Percentiles rank a stretch among this genome's conserved stretches.
Conservation (phyloP, 2,888 invertebrate species). For the Nemotelus nigrinus region DNA sequence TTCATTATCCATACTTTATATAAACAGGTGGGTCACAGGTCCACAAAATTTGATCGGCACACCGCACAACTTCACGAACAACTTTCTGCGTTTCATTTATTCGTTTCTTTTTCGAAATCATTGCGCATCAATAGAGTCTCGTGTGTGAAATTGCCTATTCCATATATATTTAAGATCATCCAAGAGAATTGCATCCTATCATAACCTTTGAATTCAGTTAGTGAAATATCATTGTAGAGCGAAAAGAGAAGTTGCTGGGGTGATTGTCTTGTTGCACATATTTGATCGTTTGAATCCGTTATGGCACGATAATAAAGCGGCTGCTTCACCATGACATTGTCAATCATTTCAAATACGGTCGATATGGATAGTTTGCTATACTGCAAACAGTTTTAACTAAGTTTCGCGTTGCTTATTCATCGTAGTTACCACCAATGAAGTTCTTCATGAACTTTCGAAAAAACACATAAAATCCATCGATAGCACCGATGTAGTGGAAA, state of each 20-base stretch:
- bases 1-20: no score
- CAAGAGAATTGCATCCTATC: constrained; percentile 91
- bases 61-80: constrained; percentile 73
- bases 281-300: constrained; percentile 73
- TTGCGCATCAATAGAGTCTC: constrained; percentile 76
- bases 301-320: constrained; percentile 73
- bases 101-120: constrained; percentile 74
- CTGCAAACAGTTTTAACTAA: constrained; percentile 73
- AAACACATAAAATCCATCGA: constrained; percentile 74
- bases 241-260: constrained; percentile 85
- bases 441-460: constrained; percentile 69
- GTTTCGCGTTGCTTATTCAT: constrained; percentile 70
- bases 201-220: constrained; percentile 87
- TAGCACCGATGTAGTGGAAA: no score
- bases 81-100: constrained; percentile 74
- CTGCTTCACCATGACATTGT: constrained; percentile 71
- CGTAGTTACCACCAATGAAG: constrained; percentile 63
- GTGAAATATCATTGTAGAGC: constrained; percentile 80
- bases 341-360: constrained; percentile 69
- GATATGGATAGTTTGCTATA: constrained; percentile 70
- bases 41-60: constrained; percentile 77
- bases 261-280: constrained; percentile 80
- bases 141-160: constrained; percentile 82
- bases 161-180: constrained; percentile 81
- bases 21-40: constrained; percentile 78